phyloP scores from a whole-genome alignment of 2,888 invertebrate genomes.

The Nineta flava region DNA sequence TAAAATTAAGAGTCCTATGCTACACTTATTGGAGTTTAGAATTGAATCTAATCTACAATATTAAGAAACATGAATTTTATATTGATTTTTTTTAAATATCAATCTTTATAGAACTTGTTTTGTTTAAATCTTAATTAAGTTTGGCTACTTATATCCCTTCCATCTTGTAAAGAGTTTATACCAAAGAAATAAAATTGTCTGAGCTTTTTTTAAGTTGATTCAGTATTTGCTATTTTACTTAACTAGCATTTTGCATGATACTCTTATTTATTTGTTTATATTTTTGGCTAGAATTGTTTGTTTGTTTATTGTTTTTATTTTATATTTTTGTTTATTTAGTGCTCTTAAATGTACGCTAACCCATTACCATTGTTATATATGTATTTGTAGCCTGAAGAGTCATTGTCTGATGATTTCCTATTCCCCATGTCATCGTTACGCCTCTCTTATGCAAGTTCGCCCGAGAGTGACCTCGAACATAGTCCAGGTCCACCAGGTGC shows the following conservation, averaged over 20 bases:
- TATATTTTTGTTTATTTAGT: constrained; percentile 9
- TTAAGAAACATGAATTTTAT: no score
- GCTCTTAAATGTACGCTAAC: constrained; percentile 24
- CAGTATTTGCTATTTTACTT: constrained; percentile 16
- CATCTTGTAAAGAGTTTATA: no score
- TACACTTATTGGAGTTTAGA: no score
- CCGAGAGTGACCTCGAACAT: constrained; percentile 87
- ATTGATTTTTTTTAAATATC: no score
- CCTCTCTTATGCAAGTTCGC: constrained; percentile 89
- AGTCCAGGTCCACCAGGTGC: constrained; percentile 51
- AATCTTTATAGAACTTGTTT: no score
- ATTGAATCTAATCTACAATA: no score
- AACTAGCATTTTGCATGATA: background rate
- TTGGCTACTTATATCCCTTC: no score
- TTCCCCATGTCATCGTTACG: constrained; percentile 95
- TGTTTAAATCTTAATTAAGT: no score
- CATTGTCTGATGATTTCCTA: constrained; percentile 94
- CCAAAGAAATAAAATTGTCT: no score
- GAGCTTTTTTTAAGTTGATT: background rate
- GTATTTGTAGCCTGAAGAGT: constrained; percentile 74
- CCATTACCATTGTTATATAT: constrained; percentile 17
- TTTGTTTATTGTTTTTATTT: constrained; percentile 7
- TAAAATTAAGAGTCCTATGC: no score
- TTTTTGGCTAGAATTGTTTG: constrained; percentile 3
- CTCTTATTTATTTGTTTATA: background rate